Evolutionary conservation across 2,888 invertebrate genomes (phyloP).

Genomic region (Cheilosia variabilis): DNA sequence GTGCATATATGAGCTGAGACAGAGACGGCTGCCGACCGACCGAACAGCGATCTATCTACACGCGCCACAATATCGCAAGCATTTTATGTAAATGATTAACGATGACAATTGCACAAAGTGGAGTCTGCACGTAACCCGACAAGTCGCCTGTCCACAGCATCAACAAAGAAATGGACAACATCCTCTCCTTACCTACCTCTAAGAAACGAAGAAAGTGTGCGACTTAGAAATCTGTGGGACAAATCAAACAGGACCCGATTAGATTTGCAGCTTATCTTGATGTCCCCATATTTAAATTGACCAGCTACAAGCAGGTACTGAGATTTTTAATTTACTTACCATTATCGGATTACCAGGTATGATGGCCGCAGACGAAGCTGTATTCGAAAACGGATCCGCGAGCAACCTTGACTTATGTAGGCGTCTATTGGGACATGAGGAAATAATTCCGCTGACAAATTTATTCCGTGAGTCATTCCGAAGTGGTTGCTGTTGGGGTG

Average conservation of each 20-base stretch:
- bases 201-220: conserved; percentile 5
- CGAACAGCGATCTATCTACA: conserved; percentile 10
- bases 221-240: conserved; percentile 3
- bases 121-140: not conserved
- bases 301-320: conserved; percentile 7
- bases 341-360: conserved; percentile 19
- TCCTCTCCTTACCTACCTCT: not conserved
- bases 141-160: conserved; percentile 25
- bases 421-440: conserved; percentile 1
- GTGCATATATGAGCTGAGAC: not conserved
- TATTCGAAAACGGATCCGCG: conserved; percentile 4
- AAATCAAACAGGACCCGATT: conserved; percentile 31
- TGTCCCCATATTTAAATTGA: conserved; percentile 39
- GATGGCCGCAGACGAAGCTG: not conserved
- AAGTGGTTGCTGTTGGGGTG: not conserved
- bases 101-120: conserved; percentile 1
- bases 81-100: not conserved
- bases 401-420: conserved; percentile 20
- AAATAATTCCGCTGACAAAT: conserved; percentile 9
- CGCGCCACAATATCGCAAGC: not conserved
- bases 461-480: not conserved
- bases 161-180: conserved; percentile 11
- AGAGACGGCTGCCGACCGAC: not conserved
- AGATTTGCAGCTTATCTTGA: conserved; percentile 34
- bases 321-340: conserved; percentile 30